phyloP scores from a whole-genome alignment of 53 echinoderm and acorn worm genomes.

The Mesocentrotus franciscanus region DNA sequence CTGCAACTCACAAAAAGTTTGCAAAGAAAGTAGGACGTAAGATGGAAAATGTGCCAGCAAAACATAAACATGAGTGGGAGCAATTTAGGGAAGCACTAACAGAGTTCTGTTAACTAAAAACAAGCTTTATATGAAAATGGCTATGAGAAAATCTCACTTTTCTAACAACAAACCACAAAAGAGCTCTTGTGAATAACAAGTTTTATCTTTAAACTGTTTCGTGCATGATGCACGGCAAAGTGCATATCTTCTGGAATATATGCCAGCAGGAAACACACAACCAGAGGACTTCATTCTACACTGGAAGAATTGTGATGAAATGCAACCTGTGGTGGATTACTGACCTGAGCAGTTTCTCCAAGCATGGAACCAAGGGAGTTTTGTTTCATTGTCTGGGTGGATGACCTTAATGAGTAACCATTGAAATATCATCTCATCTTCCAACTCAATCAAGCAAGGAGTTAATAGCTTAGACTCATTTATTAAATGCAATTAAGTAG shows the following conservation, averaged over 20 bases:
- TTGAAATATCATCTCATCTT: background rate
- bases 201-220: too few relatives aligned
- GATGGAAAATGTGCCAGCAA: background rate
- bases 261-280: background rate
- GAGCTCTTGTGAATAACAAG: too few relatives aligned
- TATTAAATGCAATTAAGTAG: constrained; percentile 14
- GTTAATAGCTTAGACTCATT: constrained; percentile 12
- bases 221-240: too few relatives aligned
- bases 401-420: background rate
- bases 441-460: constrained; percentile 6
- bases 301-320: background rate
- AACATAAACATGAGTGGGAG: too few relatives aligned
- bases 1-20: background rate
- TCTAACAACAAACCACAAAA: too few relatives aligned
- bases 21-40: background rate
- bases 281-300: background rate
- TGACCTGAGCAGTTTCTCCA: background rate
- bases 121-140: too few relatives aligned
- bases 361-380: background rate
- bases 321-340: background rate
- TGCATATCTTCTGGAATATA: background rate
- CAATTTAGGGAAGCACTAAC: too few relatives aligned
- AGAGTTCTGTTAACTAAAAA: too few relatives aligned
- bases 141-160: too few relatives aligned
- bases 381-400: background rate